phyloP scores from a whole-genome alignment of 1,140 invertebrate species.

The Caenorhabditis elegans region WBcel235 BX284604.4:2056001-2056500 shows the following conservation, averaged over 20 bases:
- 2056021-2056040: constrained; percentile 33
- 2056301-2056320: no score
- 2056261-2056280: no score
- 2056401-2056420: background rate
- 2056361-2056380: no score
- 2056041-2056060: background rate
- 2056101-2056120: background rate
- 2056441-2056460: background rate
- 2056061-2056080: constrained; percentile 38
- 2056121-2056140: background rate
- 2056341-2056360: no score
- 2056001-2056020: constrained; percentile 42
- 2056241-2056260: no score
- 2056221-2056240: no score
- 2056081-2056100: constrained; percentile 45
- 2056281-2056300: no score
- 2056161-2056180: no score
- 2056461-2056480: no score
- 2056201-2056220: no score
- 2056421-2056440: background rate
- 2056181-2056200: background rate
- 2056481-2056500: no score
- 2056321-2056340: no score
- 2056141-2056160: background rate
- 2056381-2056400: background rate